Evolutionary conservation across 2,888 invertebrate genomes (phyloP), one percentile per base, ranked within the genome.

Genomic region (Pseudococcus jackbeardsleyi): DNA sequence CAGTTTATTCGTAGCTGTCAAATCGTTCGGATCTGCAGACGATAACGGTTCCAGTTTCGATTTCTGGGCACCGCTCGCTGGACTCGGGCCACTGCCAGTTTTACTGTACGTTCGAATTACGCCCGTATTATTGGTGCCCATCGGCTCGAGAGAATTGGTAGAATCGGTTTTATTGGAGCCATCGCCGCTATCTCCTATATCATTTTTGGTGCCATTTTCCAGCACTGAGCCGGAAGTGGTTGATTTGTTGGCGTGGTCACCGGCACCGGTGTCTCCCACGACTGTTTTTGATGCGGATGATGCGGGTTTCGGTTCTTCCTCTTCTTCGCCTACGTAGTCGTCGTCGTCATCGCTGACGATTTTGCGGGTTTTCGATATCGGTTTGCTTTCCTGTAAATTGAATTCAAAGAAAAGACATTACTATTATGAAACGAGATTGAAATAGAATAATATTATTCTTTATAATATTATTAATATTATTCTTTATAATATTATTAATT

Each of bases 331-430:
- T 0, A 88, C 88, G 7, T 89, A 86, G 39, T 91, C 84, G 50
- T 89, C 91, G 90, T 12, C 91, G 91, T 79, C 91, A 91, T 79
- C 89, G 89, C 90, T 90, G 0, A 89, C 86, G 4, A 90, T 89
- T 79, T 90, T 89, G 11, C 87, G 68, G 46, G 91, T 91, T 84
- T 92, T 92, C 12, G 59, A 84, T 22, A 6, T 48, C 42, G 59
- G 2, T 46, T 26, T 84, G 0, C 17, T 54, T 4, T 85, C 85
- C 85, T 85, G 54, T 1, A 68, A 64, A 64, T 3, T 15, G 15
- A 12, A 68, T 26, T 15, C 17, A 42, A 77, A 33, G 9, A 50
- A 33, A 50, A 9, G 50, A 50, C 12, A n/a, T 54, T 54, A 50
- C 0, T 50, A 15, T 12, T 50, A 15, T 50, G 50, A 50, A 12